Evolutionary conservation across 1,140 invertebrate genomes (phyloP).

Genomic region (Magallana angulata): DNA sequence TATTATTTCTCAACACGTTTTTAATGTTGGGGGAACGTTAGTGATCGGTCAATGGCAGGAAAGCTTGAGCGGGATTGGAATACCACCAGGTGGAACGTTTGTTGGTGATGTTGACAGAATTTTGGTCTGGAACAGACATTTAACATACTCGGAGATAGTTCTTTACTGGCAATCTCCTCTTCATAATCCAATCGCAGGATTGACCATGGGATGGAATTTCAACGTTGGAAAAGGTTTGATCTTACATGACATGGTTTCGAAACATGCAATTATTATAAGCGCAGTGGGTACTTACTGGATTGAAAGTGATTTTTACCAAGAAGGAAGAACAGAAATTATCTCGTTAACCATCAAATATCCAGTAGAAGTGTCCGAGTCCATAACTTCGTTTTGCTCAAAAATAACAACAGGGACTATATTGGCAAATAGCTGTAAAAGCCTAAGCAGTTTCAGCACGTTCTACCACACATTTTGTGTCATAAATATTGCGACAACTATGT

Average conservation of each 20-base stretch:
- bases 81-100: constrained; percentile 44
- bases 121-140: constrained; percentile 52
- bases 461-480: neutral
- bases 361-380: too few relatives aligned
- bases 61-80: constrained; percentile 35
- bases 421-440: neutral
- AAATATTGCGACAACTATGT: neutral
- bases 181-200: neutral
- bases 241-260: constrained; percentile 49
- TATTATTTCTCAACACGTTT: constrained; percentile 44
- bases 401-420: neutral
- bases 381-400: too few relatives aligned
- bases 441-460: neutral
- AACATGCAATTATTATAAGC: constrained; percentile 32
- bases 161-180: constrained; percentile 50
- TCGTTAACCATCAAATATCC: neutral
- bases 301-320: neutral
- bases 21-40: constrained; percentile 54
- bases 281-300: neutral
- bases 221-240: constrained; percentile 48
- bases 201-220: constrained; percentile 57
- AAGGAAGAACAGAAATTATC: neutral
- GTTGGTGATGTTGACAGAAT: constrained; percentile 54
- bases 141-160: constrained; percentile 51
- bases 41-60: constrained; percentile 60